These are phyloP conservation scores for Ramphastos sulfuratus DNA, from an alignment of 2,113 vertebrate genomes.

Conservation along the genomic window DNA sequence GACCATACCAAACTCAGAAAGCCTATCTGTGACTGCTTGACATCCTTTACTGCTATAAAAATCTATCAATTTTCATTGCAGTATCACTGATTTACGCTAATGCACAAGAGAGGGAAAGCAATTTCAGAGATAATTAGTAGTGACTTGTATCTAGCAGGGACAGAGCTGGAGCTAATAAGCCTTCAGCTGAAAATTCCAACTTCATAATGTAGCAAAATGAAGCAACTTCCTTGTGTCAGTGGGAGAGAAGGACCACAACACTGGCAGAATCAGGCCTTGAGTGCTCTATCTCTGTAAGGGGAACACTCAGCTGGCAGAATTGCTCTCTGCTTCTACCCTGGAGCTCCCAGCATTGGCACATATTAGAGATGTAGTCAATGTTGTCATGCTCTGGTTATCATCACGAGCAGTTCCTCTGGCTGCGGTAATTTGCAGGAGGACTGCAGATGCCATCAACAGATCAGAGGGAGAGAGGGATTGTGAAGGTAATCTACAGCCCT, in stretches of 20 bases:
- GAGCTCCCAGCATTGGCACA: background rate
- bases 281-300: background rate
- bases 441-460: constrained; percentile 16
- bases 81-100: background rate
- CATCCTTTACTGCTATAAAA: background rate
- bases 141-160: background rate
- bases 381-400: constrained; percentile 40
- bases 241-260: background rate
- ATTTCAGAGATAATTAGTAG: background rate
- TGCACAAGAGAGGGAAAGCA: background rate
- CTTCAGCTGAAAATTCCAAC: background rate
- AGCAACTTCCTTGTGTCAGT: background rate
- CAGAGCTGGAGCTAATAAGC: background rate
- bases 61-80: background rate
- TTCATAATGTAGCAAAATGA: accelerated
- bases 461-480: background rate
- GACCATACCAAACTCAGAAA: background rate
- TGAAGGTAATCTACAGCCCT: background rate
- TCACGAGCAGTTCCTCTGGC: constrained; percentile 15
- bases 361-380: background rate
- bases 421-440: background rate
- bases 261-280: background rate
- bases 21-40: background rate
- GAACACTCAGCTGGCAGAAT: background rate
- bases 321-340: background rate